Conservation (phyloP, 1,140 invertebrate species). For the Wasmannia auropunctata region DNA sequence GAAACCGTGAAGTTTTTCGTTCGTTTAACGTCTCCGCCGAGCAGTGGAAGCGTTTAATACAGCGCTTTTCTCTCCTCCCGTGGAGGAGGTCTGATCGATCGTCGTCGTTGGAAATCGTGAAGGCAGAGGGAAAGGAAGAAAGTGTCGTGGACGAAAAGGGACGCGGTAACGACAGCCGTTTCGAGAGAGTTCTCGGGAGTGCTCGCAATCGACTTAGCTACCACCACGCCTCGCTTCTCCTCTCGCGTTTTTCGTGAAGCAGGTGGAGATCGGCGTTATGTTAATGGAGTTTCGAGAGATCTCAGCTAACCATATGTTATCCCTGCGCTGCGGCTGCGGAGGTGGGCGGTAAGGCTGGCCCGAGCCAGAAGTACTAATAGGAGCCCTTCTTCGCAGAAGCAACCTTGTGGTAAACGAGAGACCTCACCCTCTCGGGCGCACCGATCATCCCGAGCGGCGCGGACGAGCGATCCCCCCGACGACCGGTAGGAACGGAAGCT, state of each 20-base stretch:
- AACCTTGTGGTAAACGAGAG: constrained; percentile 61
- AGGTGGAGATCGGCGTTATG: constrained; percentile 79
- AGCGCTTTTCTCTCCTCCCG: constrained; percentile 7
- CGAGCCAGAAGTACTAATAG: constrained; percentile 69
- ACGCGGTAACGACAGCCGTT: constrained; percentile 23
- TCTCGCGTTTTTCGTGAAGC: constrained; percentile 71
- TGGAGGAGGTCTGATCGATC: constrained; percentile 33
- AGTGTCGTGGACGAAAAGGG: constrained; percentile 12
- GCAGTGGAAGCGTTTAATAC: constrained; percentile 35
- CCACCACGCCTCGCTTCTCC: constrained; percentile 4
- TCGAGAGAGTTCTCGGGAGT: constrained; percentile 22
- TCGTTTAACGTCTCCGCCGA: constrained; percentile 32
- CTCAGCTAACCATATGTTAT: constrained; percentile 80
- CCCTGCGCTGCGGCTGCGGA: constrained; percentile 42
- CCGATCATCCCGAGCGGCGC: constrained; percentile 61
- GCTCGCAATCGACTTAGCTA: constrained; percentile 26
- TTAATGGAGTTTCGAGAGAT: constrained; percentile 74
- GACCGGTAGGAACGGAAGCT: constrained; percentile 69
- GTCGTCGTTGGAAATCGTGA: constrained; percentile 19
- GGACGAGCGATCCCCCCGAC: constrained; percentile 47
- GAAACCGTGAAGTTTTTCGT: constrained; percentile 10
- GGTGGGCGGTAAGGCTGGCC: constrained; percentile 39
- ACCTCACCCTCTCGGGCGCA: constrained; percentile 47
- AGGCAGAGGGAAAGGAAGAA: constrained; percentile 15
- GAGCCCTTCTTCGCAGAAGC: constrained; percentile 68